These are phyloP conservation scores for Campopleginae sp. DNA, from an alignment of 2,888 invertebrate genomes.

Conservation along the genomic window DNA sequence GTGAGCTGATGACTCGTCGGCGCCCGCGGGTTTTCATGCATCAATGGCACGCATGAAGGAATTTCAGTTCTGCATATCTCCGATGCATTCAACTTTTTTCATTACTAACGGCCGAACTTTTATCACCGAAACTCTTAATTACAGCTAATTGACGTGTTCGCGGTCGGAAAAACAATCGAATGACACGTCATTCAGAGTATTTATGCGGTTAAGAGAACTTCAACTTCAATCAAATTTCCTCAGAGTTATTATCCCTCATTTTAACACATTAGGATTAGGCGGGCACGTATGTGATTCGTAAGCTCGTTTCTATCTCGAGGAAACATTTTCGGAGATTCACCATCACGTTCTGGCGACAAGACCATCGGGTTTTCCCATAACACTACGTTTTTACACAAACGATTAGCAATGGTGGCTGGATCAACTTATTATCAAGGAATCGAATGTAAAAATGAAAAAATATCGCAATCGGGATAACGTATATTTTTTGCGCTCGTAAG, in stretches of 20 bases:
- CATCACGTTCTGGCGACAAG: constrained; percentile 18
- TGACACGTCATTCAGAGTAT: neutral
- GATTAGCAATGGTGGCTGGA: constrained; percentile 14
- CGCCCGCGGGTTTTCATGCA: constrained; percentile 16
- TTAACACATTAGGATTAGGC: neutral
- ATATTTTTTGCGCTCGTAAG: constrained; percentile 9
- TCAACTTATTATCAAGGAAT: constrained; percentile 23
- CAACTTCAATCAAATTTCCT: neutral
- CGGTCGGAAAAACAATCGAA: neutral
- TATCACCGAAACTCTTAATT: neutral
- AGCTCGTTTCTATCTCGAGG: neutral
- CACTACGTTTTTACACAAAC: constrained; percentile 16
- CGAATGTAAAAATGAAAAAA: constrained; percentile 1
- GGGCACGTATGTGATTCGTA: neutral
- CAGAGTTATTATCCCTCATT: neutral
- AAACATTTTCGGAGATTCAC: neutral
- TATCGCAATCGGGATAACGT: neutral
- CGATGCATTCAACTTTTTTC: neutral
- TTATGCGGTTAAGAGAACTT: neutral
- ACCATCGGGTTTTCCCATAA: constrained; percentile 6
- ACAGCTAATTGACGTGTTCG: neutral
- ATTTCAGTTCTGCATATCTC: neutral
- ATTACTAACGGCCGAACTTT: neutral
- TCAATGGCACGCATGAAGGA: neutral
- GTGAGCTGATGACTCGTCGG: constrained; percentile 22